Conservation (phyloP, 2,113 vertebrate species). For the Vidua chalybeata region DNA sequence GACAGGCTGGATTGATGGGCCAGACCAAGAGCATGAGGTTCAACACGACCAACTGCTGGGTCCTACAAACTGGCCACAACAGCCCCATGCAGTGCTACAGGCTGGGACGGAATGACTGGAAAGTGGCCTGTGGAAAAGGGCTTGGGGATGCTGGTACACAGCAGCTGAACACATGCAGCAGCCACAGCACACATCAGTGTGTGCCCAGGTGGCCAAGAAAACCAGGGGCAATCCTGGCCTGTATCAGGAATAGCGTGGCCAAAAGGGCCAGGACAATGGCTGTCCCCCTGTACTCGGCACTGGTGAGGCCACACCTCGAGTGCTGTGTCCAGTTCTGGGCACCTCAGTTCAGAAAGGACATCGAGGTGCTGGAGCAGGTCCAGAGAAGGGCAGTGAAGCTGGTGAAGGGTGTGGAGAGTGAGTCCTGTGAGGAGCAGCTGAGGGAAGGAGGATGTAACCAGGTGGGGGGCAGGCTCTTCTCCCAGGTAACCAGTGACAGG, state of each 20-base stretch:
- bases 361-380: not conserved
- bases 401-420: fast-evolving
- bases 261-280: fast-evolving
- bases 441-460: not conserved
- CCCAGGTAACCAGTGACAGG: not conserved
- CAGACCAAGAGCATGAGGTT: not conserved
- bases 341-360: no score
- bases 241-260: not conserved
- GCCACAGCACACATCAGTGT: not conserved
- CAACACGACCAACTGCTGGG: not conserved
- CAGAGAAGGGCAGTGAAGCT: not conserved
- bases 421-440: not conserved
- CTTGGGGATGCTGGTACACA: fast-evolving
- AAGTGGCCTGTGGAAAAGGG: not conserved
- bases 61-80: no score
- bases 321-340: not conserved
- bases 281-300: fast-evolving
- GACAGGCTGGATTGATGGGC: fast-evolving
- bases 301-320: not conserved
- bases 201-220: not conserved
- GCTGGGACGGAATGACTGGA: not conserved
- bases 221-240: not conserved
- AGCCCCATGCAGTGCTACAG: not conserved
- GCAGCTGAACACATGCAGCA: not conserved
- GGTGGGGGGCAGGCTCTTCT: fast-evolving